Evolutionary conservation across 2,888 invertebrate genomes (phyloP).

Genomic region (Maniola hyperantus): DNA sequence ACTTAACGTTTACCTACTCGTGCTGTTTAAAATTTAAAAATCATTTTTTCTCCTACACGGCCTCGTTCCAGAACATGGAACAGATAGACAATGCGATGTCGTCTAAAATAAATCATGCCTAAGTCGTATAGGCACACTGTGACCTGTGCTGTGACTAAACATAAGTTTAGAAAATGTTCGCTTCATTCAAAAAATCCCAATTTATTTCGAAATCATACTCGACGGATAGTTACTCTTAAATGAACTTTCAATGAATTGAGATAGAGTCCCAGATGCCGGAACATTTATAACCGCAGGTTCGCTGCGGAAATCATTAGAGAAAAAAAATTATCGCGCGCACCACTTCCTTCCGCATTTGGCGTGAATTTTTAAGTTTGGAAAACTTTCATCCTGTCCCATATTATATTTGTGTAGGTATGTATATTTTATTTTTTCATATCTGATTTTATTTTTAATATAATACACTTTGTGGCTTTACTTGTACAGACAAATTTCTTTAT

Average conservation of each 20-base stretch:
- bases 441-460: no score
- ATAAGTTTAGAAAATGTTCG: background rate
- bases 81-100: no score
- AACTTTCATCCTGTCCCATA: constrained; percentile 7
- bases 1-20: no score
- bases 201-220: background rate
- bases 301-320: constrained; percentile 25
- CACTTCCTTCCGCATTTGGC: constrained; percentile 1
- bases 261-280: background rate
- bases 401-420: background rate
- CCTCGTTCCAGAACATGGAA: no score
- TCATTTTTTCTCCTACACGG: no score
- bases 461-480: no score
- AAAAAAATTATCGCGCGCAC: constrained; percentile 22
- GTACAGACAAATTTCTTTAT: no score
- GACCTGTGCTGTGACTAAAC: no score
- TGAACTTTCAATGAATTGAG: background rate
- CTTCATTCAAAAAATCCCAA: background rate
- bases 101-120: no score
- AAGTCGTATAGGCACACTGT: no score
- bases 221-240: background rate
- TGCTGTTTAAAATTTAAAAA: no score
- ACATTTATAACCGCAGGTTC: constrained; percentile 6
- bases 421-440: background rate
- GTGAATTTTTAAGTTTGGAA: constrained; percentile 15